phyloP scores from a whole-genome alignment of 2,113 vertebrate species.

The Theristicus caerulescens region DNA sequence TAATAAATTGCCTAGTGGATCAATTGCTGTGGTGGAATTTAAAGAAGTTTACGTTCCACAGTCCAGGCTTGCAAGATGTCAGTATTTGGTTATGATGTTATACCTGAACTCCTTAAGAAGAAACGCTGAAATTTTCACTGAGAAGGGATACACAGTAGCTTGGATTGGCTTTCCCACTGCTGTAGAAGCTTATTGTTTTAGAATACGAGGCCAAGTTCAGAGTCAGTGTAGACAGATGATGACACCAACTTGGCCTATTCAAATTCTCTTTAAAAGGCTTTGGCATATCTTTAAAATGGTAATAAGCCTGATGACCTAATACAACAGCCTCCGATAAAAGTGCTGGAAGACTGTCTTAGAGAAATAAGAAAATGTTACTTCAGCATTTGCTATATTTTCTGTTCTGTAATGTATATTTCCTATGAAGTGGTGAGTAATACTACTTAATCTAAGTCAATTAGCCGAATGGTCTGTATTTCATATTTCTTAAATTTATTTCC shows the following conservation, averaged over 20 bases:
- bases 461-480: neutral
- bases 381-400: neutral
- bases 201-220: neutral
- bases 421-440: neutral
- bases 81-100: neutral
- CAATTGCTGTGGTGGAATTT: neutral
- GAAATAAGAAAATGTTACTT: neutral
- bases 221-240: neutral
- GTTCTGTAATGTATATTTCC: neutral
- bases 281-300: neutral
- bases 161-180: neutral
- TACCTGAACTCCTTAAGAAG: neutral
- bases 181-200: neutral
- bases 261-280: neutral
- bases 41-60: neutral
- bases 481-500: neutral
- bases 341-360: neutral
- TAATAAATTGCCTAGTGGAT: neutral
- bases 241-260: neutral
- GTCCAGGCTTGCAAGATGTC: neutral
- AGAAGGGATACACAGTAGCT: neutral
- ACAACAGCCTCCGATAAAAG: neutral
- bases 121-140: neutral
- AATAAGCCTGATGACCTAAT: neutral
- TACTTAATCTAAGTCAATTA: constrained; percentile 38